Conservation (phyloP, 2,888 invertebrate genomes). For the Pristionchus exspectatus region DNA sequence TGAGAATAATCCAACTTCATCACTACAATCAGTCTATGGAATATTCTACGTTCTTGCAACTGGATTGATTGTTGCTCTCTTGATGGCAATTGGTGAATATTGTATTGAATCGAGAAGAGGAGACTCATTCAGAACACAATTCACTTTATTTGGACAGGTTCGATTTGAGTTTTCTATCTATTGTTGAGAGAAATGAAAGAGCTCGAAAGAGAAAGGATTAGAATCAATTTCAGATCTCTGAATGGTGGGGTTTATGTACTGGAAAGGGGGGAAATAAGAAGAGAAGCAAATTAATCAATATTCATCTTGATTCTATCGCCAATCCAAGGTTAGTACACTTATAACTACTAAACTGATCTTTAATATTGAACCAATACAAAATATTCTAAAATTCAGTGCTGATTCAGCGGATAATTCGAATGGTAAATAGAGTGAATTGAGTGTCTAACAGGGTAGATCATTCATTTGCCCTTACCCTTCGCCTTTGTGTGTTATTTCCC, state of each 20-base stretch:
- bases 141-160: conserved; percentile 73
- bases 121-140: conserved; percentile 67
- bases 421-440: conserved; percentile 22
- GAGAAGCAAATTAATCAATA: conserved; percentile 65
- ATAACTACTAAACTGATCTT: not conserved
- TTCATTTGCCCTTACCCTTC: not conserved
- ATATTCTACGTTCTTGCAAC: conserved; percentile 76
- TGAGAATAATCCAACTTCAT: conserved; percentile 59
- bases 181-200: not conserved
- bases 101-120: conserved; percentile 72
- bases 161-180: not conserved
- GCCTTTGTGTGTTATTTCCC: not conserved
- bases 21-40: conserved; percentile 66
- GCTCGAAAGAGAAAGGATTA: not conserved
- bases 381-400: conserved; percentile 24
- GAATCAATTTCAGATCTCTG: conserved; percentile 62
- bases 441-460: conserved; percentile 21
- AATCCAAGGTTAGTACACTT: conserved; percentile 57
- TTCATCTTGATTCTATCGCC: conserved; percentile 69
- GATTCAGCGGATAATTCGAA: conserved; percentile 48
- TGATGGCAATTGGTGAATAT: conserved; percentile 74
- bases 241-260: conserved; percentile 64
- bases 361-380: not conserved
- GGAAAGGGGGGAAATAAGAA: conserved; percentile 58
- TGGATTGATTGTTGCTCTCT: conserved; percentile 72